Base-by-base conservation (phyloP, 2,888 invertebrate genomes). In the Junonia oenone region DNA sequence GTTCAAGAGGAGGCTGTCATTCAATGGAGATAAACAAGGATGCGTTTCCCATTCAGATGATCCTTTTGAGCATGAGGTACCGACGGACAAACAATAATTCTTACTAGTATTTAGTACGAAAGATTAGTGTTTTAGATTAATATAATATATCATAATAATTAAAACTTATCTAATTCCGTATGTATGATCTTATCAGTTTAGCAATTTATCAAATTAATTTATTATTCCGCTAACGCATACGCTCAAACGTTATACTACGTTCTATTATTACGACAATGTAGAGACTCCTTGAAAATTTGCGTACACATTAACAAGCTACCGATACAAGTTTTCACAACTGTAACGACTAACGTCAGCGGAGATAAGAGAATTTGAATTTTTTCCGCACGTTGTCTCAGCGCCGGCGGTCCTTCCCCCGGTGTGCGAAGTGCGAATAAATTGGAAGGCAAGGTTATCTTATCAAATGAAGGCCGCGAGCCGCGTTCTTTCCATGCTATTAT, bases 391-490 rank as follows among this genome's bases (percentile, higher is more conserved):
- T 67, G 22, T 13, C 26, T 13, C 26, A 13, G 57, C 11, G n/a
- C 11, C 31, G 31, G 31, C 62, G 59, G 37, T 49, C 45, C 49
- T 48, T 47, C 50, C 26, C 13, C 26, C 40, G 29, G 40, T 59
- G 55, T 61, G 62, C 65, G 68, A 71, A 73, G 73, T 70, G 81
- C 76, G 71, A 82, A 84, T 78, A 83, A 87, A 87, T 87, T 85
- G 81, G 75, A 84, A 86, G 81, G 81, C 90, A 88, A 89, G 89
- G 89, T 89, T 89, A 89, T 90, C 87, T 90, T 88, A 89, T 90
- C 89, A 81, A 67, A 65, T 80, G 80, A 81, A 76, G 78, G 73
- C 67, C 71, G 69, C 65, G 70, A 62, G 50, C 52, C 54, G 58
- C 45, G 43, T 50, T 49, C 46, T 49, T 33, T 47, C 45, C 31